phyloP scores from a whole-genome alignment of 1,140 invertebrate species.

The Manduca sexta region DNA sequence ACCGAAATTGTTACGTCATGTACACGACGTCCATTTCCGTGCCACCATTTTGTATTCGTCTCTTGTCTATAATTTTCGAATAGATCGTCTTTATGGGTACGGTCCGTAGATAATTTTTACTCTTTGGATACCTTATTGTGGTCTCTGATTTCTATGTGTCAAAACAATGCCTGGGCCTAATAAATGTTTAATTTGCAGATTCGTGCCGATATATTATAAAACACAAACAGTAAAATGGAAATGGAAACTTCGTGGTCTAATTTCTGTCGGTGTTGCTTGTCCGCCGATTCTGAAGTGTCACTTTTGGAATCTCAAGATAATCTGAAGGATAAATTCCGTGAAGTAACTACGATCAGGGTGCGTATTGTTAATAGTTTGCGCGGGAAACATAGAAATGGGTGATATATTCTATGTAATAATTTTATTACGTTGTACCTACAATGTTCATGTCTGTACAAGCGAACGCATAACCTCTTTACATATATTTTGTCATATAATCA shows the following conservation, averaged over 20 bases:
- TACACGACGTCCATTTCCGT: conserved; percentile 3
- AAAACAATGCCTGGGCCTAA: conserved; percentile 48
- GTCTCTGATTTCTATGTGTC: conserved; percentile 58
- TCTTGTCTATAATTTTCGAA: conserved; percentile 67
- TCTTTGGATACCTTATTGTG: conserved; percentile 64
- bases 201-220: conserved; percentile 46
- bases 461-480: too few relatives aligned
- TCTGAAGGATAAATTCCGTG: conserved; percentile 52
- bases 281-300: conserved; percentile 51
- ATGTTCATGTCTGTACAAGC: too few relatives aligned
- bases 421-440: too few relatives aligned
- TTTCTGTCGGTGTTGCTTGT: conserved; percentile 64
- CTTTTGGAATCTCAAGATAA: conserved; percentile 46
- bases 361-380: background rate
- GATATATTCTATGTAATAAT: background rate
- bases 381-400: background rate
- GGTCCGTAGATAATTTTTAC: conserved; percentile 73
- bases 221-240: conserved; percentile 31
- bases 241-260: conserved; percentile 62
- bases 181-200: conserved; percentile 47
- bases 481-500: too few relatives aligned
- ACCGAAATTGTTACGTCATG: background rate
- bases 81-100: conserved; percentile 68
- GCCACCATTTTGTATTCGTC: conserved; percentile 57
- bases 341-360: conserved; percentile 62